Base-by-base conservation (phyloP, 2,888 invertebrate genomes). In the Rhynchonema sp. region DNA sequence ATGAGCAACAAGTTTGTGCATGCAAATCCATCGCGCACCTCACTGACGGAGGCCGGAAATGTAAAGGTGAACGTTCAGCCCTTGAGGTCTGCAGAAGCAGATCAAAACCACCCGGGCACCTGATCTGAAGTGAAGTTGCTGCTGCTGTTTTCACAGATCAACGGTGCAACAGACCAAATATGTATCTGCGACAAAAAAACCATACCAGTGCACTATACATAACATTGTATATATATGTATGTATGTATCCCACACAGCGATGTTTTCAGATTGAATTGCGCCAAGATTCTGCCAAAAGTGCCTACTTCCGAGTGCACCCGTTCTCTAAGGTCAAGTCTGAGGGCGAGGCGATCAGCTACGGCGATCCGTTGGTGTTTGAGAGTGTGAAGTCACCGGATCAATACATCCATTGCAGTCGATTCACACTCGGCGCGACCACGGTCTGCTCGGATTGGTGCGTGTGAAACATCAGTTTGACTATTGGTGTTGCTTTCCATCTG, bases 241-340 rank as follows among this genome's bases (percentile, higher is more conserved):
- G n/a, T n/a, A n/a, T n/a, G n/a, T n/a, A n/a, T n/a, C n/a, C n/a
- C n/a, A n/a, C n/a, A n/a, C n/a, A n/a, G n/a, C n/a, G n/a, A n/a
- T n/a, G n/a, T 54, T 54, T 27, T 6, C 25, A 55, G 55, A n/a
- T 29, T 49, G 68, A 69, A 56, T 64, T 74, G 55, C 69, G 70
- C 54, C 68, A 68, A 55, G 72, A 71, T 66, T 70, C 71, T 65
- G 70, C 71, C 54, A 73, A 73, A 61, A 70, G 71, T 62, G 70
- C 71, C 6, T 70, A 70, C 64, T 74, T 72, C 65, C 63, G 67
- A 60, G 69, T 74, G 60, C 71, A 73, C 72, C 73, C 74, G 2
- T 63, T 73, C 2, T 74, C 72, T 66, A 74, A 74, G 64, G 74
- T 74, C 63, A 74, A 74, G 63, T 68, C 72, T 2, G 74, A 74